Percentiles rank a stretch among this genome's conserved stretches.
These are phyloP conservation scores for Chondrosia reniformis DNA, from an alignment of 37 sponge, comb jelly and placozoan species.

Conservation along the genomic window DNA sequence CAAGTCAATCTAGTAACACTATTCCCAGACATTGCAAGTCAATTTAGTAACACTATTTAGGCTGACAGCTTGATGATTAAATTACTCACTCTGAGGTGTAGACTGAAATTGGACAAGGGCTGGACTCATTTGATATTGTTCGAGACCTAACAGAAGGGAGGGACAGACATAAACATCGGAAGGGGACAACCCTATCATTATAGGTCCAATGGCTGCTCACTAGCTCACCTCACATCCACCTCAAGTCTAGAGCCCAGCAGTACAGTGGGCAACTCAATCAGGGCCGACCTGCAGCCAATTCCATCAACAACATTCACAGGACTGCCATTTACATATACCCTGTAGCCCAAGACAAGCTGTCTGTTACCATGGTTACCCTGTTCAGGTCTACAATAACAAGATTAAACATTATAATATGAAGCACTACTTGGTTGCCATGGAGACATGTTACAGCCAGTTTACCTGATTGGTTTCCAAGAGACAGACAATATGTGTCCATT, in stretches of 20 bases:
- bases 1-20: too few relatives aligned
- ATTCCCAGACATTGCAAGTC: too few relatives aligned
- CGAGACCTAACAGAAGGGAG: conserved; percentile 29
- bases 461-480: conserved; percentile 49
- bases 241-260: not conserved
- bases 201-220: not conserved
- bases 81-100: conserved; percentile 7
- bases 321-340: conserved; percentile 40
- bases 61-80: not conserved
- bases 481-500: conserved; percentile 16
- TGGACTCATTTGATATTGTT: conserved; percentile 43
- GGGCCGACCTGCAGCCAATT: not conserved
- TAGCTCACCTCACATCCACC: conserved; percentile 20
- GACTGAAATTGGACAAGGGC: conserved; percentile 14
- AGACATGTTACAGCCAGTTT: not conserved
- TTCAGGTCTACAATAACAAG: too few relatives aligned
- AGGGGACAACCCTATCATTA: not conserved
- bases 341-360: conserved; percentile 46
- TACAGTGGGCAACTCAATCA: not conserved
- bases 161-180: not conserved
- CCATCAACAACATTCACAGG: conserved; percentile 42
- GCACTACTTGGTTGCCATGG: too few relatives aligned
- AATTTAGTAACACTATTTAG: too few relatives aligned
- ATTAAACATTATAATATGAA: too few relatives aligned
- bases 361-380: conserved; percentile 20